Conservation (phyloP, 2,888 invertebrate species). For the Eumacrocentrus americanus region DNA sequence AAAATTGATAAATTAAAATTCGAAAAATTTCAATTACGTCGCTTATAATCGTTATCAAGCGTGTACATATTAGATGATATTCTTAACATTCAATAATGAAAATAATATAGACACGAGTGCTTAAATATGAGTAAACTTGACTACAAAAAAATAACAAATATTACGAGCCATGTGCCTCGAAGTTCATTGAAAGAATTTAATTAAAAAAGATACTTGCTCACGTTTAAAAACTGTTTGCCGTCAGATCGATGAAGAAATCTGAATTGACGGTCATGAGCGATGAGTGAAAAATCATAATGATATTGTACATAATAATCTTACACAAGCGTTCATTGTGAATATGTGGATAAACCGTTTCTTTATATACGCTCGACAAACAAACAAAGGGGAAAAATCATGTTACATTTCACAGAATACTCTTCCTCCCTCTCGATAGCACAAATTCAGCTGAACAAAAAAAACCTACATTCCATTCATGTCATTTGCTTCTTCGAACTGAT, state of each 20-base stretch:
- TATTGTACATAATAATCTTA: slow-evolving; percentile 47
- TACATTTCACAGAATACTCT: slow-evolving; percentile 15
- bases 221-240: not conserved
- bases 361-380: slow-evolving; percentile 33
- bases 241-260: not conserved
- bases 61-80: not conserved
- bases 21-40: slow-evolving; percentile 6
- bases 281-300: slow-evolving; percentile 31
- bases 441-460: slow-evolving; percentile 16
- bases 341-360: slow-evolving; percentile 46
- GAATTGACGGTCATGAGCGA: slow-evolving; percentile 3
- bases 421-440: not conserved
- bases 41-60: slow-evolving; percentile 11
- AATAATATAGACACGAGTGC: not conserved
- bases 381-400: slow-evolving; percentile 3
- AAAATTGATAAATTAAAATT: slow-evolving; percentile 19
- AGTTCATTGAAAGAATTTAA: slow-evolving; percentile 3
- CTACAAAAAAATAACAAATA: not conserved
- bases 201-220: slow-evolving; percentile 12
- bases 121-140: no score
- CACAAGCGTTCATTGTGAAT: slow-evolving; percentile 46
- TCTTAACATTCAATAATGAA: not conserved
- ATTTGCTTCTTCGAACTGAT: slow-evolving; percentile 7
- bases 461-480: slow-evolving; percentile 21
- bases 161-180: slow-evolving; percentile 22